Base-by-base conservation (phyloP, 2,113 vertebrate species). In the Podilymbus podiceps region DNA sequence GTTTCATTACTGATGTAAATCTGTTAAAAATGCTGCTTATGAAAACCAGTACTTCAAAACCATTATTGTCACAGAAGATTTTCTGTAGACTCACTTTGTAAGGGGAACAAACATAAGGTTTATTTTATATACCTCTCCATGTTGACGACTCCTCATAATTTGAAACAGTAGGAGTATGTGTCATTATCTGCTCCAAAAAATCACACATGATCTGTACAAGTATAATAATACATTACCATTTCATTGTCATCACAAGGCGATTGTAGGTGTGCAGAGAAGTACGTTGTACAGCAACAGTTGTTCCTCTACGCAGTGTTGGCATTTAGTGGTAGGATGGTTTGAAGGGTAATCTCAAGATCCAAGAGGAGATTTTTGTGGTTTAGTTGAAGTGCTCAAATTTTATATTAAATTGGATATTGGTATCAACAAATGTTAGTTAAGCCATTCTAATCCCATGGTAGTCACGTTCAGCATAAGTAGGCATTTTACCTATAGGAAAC, bases 161-260 rank as follows among this genome's bases (percentile, higher is more conserved):
- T 85, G 95, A 78, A 97, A 95, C 77, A 93, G 97, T 97, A 78
- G 97, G 98, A 97, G 96, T 95, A 85, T 25, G 89, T 96, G 97
- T 96, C 97, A 97, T 95, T 96, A 96, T 97, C 94, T 95, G 46
- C 90, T 96, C 84, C 53, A 40, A 64, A 88, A 85, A 60, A 80
- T 69, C 88, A 76, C 81, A 95, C 93, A 78, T 18, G 75, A 91
- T 96, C 97, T 62, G 62, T 74, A 87, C 87, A 93, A 97, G 89
- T 69, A 87, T 72, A 97, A 97, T 90, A 94, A 95, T 85, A 78
- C 79, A 84, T 95, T 92, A 68, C 88, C 97, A 95, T 92, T 85
- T 94, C 94, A 94, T 96, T 98, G 96, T 97, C 97, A 96, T 75
- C 88, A 67, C 81, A 83, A 64, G 89, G 79, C 33, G 1, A 52